Evolutionary conservation across 2,888 invertebrate genomes (phyloP).

Genomic region (Hirtodrosophila histrioides): DNA sequence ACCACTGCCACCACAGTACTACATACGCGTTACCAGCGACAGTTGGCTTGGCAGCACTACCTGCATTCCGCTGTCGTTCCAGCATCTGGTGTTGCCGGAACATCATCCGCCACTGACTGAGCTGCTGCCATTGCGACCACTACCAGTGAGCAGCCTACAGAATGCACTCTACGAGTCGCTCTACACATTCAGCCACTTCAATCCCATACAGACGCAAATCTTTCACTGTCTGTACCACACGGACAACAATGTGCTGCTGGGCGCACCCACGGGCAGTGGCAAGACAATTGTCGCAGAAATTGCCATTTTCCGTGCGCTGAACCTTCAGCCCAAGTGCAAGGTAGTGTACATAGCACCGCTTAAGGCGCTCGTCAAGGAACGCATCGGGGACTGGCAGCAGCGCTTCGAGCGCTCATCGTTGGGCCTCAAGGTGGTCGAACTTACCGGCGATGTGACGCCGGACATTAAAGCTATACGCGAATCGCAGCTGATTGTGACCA

Average conservation of each 20-base stretch:
- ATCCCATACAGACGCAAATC: constrained; percentile 99
- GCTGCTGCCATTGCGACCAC: constrained; percentile 94
- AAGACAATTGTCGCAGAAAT: constrained; percentile 99
- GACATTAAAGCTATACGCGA: constrained; percentile 92
- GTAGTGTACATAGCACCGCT: constrained; percentile 99
- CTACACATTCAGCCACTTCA: constrained; percentile 97
- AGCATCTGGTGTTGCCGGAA: constrained; percentile 95
- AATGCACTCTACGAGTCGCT: constrained; percentile 91
- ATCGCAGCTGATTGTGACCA: constrained; percentile 98
- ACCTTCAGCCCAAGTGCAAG: constrained; percentile 91
- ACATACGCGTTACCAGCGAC: constrained; percentile 94
- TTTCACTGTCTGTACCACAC: constrained; percentile 98
- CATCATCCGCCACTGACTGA: constrained; percentile 97
- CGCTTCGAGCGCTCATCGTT: constrained; percentile 89
- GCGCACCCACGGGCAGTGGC: constrained; percentile 94
- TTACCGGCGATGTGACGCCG: constrained; percentile 96
- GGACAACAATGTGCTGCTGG: constrained; percentile 95
- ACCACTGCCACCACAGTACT: constrained; percentile 96
- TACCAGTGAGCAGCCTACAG: constrained; percentile 93
- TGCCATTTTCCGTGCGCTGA: constrained; percentile 96
- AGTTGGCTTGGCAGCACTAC: constrained; percentile 87
- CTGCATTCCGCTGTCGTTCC: constrained; percentile 89
- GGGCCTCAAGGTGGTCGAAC: constrained; percentile 94
- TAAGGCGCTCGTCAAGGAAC: constrained; percentile 98
- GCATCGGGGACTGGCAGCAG: constrained; percentile 97